Percentiles rank a stretch among this genome's conserved stretches.
phyloP scores from a whole-genome alignment of 2,888 invertebrate genomes.

The Homarus gammarus region DNA sequence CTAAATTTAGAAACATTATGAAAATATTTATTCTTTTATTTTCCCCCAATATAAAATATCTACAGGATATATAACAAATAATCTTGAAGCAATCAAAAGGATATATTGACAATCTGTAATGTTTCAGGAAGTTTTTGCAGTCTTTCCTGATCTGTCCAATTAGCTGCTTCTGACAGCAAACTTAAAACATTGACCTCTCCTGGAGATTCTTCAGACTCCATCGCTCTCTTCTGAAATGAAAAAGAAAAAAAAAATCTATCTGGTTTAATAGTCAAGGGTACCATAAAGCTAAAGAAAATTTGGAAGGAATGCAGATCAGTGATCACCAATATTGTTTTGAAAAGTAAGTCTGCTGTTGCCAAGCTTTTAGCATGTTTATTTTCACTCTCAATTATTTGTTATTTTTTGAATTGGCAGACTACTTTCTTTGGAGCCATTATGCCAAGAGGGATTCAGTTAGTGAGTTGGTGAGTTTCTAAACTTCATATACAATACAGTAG shows the following conservation, averaged over 20 bases:
- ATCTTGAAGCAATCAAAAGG: background rate
- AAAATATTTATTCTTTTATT: background rate
- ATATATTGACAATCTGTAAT: background rate
- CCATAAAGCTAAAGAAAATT: too few relatives aligned
- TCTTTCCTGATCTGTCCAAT: conserved; percentile 7
- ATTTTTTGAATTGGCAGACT: too few relatives aligned
- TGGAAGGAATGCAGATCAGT: too few relatives aligned
- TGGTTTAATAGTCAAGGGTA: too few relatives aligned
- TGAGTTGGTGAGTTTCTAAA: too few relatives aligned
- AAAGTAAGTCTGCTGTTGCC: too few relatives aligned
- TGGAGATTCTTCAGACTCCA: conserved; percentile 3
- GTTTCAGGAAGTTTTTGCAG: background rate
- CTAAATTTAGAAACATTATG: background rate
- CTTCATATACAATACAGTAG: too few relatives aligned
- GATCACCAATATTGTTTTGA: too few relatives aligned
- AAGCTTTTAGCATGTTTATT: too few relatives aligned
- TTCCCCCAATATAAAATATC: background rate
- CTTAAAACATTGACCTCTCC: background rate
- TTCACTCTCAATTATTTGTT: too few relatives aligned
- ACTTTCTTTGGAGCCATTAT: too few relatives aligned
- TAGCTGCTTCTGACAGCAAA: background rate
- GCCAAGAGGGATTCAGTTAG: too few relatives aligned
- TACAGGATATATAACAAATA: background rate
- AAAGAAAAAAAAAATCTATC: background rate
- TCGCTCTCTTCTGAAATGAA: background rate